Percentiles rank a stretch among this genome's conserved stretches.
phyloP scores from a whole-genome alignment of 1,140 invertebrate genomes.

The Bradysia coprophila region DNA sequence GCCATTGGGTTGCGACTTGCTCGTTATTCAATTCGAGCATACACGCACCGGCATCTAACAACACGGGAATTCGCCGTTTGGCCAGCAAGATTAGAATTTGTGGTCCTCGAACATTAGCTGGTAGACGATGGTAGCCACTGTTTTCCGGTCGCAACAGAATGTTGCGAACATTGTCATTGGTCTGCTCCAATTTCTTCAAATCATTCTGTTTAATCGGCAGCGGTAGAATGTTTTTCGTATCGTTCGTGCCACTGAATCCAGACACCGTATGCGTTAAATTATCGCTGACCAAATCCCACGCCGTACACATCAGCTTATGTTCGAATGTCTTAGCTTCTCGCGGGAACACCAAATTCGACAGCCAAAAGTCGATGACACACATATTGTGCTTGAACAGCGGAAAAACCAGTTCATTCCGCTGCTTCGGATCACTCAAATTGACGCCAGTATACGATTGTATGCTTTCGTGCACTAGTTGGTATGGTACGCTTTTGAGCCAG shows the following conservation, averaged over 20 bases:
- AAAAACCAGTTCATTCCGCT: neutral
- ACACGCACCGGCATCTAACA: neutral
- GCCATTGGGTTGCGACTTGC: neutral
- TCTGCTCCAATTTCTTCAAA: neutral
- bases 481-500: neutral
- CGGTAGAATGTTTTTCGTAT: neutral
- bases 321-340: neutral
- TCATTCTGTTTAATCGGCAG: neutral
- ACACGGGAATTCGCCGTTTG: neutral
- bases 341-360: neutral
- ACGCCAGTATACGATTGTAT: neutral
- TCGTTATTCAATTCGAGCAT: neutral
- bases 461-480: too few species aligned
- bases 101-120: neutral
- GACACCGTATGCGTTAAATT: neutral
- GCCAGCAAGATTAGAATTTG: neutral
- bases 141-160: neutral
- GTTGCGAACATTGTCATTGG: neutral
- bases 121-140: neutral
- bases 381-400: neutral
- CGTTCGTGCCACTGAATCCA: neutral
- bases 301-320: neutral
- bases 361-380: neutral
- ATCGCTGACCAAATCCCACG: neutral
- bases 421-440: neutral